Evolutionary conservation across 2,888 invertebrate species (phyloP).

Genomic region (Drosophila paramelanica): DNA sequence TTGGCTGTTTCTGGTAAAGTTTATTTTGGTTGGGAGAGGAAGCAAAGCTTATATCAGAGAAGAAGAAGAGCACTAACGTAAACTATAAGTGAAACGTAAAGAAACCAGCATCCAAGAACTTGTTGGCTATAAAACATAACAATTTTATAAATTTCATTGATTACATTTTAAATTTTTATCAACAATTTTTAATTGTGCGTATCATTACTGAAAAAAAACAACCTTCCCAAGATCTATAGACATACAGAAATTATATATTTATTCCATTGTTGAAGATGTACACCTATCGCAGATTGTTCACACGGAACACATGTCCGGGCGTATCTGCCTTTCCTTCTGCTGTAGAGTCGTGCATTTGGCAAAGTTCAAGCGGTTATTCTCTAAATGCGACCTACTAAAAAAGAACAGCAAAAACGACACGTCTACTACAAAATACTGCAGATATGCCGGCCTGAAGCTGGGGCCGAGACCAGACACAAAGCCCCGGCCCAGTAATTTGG

Average conservation of each 20-base stretch:
- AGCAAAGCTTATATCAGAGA: not conserved
- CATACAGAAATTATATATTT: too few species aligned
- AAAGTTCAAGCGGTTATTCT: conserved; percentile 69
- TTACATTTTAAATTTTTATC: too few species aligned
- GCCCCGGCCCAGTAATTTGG: conserved; percentile 69
- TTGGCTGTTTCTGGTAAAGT: not conserved
- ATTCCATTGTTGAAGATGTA: not conserved
- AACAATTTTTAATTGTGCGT: too few species aligned
- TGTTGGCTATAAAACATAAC: too few species aligned
- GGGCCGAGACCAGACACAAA: conserved; percentile 52
- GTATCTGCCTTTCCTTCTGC: conserved; percentile 2
- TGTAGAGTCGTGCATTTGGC: conserved; percentile 28
- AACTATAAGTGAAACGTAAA: too few species aligned
- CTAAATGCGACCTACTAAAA: conserved; percentile 71
- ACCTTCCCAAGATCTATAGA: too few species aligned
- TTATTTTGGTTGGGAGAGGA: not conserved
- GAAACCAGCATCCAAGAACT: too few species aligned
- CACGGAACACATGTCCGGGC: conserved; percentile 27
- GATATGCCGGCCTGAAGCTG: conserved; percentile 19
- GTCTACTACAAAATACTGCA: conserved; percentile 44
- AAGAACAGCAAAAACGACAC: conserved; percentile 63
- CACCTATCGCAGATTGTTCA: conserved; percentile 6
- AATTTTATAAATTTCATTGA: too few species aligned
- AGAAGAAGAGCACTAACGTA: too few species aligned
- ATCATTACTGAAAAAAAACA: too few species aligned